These are phyloP conservation scores for Zelleria hepariella DNA, from an alignment of 2,888 invertebrate genomes.

Conservation along the genomic window DNA sequence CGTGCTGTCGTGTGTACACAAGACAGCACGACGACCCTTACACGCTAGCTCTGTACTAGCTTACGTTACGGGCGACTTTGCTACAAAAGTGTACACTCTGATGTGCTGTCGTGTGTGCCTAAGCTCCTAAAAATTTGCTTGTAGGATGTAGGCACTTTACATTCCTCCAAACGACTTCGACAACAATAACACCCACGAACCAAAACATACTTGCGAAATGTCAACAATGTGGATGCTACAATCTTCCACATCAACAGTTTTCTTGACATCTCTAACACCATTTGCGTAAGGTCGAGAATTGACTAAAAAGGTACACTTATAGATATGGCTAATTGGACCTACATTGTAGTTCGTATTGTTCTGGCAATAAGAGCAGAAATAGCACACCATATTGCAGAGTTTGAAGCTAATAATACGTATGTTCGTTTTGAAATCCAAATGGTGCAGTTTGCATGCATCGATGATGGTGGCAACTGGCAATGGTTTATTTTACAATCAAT, in stretches of 20 bases:
- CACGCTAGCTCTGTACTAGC: too few species aligned
- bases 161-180: neutral
- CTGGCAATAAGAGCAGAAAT: neutral
- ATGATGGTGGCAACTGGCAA: neutral
- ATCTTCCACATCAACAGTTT: neutral
- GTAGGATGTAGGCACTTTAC: neutral
- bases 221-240: conserved; percentile 5
- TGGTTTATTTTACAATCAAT: neutral
- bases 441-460: neutral
- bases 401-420: neutral
- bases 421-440: neutral
- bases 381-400: neutral
- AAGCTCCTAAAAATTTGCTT: too few species aligned
- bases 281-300: neutral
- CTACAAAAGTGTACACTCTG: too few species aligned
- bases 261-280: neutral
- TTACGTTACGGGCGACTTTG: too few species aligned
- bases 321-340: neutral
- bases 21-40: too few species aligned
- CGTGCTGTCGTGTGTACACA: too few species aligned
- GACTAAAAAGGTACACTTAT: neutral
- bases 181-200: conserved; percentile 7
- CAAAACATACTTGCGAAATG: conserved; percentile 8
- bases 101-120: too few species aligned
- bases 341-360: neutral